Evolutionary conservation across 2,113 vertebrate genomes (phyloP).

Genomic region (Ictalurus furcatus): DNA sequence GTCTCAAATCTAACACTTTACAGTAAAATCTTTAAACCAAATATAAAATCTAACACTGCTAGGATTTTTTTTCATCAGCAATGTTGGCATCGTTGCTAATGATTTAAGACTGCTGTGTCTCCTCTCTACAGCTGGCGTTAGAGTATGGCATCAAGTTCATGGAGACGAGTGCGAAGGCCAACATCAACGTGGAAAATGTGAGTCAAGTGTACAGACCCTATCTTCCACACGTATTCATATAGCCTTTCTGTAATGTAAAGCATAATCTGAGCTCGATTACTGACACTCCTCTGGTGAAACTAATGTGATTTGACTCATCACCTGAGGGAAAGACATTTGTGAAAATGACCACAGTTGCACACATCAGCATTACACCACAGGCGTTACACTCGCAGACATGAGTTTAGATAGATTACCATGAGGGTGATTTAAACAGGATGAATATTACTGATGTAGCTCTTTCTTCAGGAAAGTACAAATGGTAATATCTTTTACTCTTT

Average conservation of each 20-base stretch:
- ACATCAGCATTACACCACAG: not conserved
- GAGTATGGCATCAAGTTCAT: constrained; percentile 97
- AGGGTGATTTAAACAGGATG: not conserved
- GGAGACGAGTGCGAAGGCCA: constrained; percentile 98
- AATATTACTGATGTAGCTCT: not conserved
- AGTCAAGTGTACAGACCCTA: constrained; percentile 59
- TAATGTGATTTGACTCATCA: not conserved
- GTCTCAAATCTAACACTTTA: not conserved
- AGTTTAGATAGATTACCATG: not conserved
- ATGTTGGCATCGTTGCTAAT: too few species aligned
- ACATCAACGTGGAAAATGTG: constrained; percentile 97
- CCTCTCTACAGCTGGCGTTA: constrained; percentile 81
- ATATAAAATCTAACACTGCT: not conserved
- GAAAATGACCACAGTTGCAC: not conserved
- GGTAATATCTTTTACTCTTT: not conserved
- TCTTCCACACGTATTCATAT: not conserved
- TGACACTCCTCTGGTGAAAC: too few species aligned
- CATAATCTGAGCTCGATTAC: not conserved
- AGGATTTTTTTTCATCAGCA: not conserved
- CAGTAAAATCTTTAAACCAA: not conserved
- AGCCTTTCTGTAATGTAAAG: not conserved
- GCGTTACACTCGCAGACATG: too few species aligned
- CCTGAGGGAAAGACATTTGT: not conserved
- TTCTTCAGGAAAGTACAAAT: not conserved
- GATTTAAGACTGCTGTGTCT: not conserved